Base-by-base conservation (phyloP, 2,113 vertebrate species). In the Prinia subflava region DNA sequence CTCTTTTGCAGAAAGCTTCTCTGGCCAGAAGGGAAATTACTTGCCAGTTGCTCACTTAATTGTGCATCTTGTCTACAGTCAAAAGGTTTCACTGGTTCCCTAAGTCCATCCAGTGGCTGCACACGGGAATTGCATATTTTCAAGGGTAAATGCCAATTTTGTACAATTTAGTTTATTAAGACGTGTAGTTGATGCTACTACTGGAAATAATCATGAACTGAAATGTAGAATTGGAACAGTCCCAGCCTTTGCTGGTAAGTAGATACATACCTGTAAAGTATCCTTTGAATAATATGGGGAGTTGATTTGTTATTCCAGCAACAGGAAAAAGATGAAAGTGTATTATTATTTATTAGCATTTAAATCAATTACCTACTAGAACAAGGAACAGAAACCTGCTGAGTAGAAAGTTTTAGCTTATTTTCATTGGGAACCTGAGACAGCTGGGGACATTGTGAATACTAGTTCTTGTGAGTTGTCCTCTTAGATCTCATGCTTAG, bases 51-150 rank as follows among this genome's bases (percentile, higher is more conserved):
- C 35, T 94, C 57, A n/a, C 31, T 52, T 83, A 65, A 47, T 65
- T 74, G 30, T 52, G 20, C 69, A 21, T 79, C 77, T 76, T 71
- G 63, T 64, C 80, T 76, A 22, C 78, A 87, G 28, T 57, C 52
- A 89, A 67, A 70, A 69, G 82, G 55, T 80, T 88, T 84, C 50
- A 27, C 69, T 90, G 31, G 76, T 88, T 96, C 69, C 3, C 0
- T 77, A 95, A 87, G 91, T 94, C 95, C 96, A 96, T 94, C 95
- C 92, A 95, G 95, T 96, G 97, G 92, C 82, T 95, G 50, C 81
- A 35, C 60, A 23, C 31, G 59, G 73, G 91, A 95, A 93, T 44
- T 95, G 84, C 91, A 89, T 94, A 64, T 70, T 67, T 89, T 56
- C 46, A 47, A 47, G 83, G 76, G 70, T 67, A 53, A 64, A 67